Evolutionary conservation across 2,888 invertebrate species (phyloP).

Genomic region (Apamea crenata): DNA sequence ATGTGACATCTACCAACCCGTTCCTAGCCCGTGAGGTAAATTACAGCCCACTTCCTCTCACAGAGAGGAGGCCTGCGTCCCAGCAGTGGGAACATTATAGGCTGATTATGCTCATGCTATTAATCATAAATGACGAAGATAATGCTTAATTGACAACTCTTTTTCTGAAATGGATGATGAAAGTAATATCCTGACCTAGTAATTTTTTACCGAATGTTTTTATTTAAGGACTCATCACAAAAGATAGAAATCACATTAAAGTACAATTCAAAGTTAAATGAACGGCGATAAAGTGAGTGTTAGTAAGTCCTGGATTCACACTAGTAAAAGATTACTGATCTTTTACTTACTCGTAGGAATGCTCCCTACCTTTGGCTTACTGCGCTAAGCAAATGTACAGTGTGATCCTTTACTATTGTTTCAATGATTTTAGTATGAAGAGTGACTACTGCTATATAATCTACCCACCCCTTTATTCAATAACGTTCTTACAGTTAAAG

Average conservation of each 20-base stretch:
- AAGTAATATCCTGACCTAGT: not conserved
- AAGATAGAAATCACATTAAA: not conserved
- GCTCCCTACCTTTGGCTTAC: constrained; percentile 43
- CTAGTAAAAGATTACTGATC: constrained; percentile 64
- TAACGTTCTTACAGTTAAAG: no score
- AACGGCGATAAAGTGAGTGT: constrained; percentile 27
- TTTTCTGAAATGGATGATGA: not conserved
- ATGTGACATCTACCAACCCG: no score
- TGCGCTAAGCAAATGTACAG: constrained; percentile 48
- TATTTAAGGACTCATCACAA: not conserved
- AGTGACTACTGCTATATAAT: not conserved
- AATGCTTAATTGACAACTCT: not conserved
- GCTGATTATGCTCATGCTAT: not conserved
- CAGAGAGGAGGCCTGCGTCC: not conserved
- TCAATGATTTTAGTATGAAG: not conserved
- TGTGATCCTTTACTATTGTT: constrained; percentile 19
- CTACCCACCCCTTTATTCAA: no score
- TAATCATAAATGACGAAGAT: not conserved
- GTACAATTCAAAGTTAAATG: constrained; percentile 27
- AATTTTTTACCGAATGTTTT: not conserved
- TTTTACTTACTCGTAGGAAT: constrained; percentile 56
- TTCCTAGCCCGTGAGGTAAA: not conserved
- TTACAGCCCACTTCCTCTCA: not conserved
- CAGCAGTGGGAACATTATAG: not conserved
- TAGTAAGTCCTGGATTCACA: constrained; percentile 53